These are phyloP conservation scores for Amazona vittata DNA, from an alignment of 2,113 vertebrate genomes.

Conservation along the genomic window DNA sequence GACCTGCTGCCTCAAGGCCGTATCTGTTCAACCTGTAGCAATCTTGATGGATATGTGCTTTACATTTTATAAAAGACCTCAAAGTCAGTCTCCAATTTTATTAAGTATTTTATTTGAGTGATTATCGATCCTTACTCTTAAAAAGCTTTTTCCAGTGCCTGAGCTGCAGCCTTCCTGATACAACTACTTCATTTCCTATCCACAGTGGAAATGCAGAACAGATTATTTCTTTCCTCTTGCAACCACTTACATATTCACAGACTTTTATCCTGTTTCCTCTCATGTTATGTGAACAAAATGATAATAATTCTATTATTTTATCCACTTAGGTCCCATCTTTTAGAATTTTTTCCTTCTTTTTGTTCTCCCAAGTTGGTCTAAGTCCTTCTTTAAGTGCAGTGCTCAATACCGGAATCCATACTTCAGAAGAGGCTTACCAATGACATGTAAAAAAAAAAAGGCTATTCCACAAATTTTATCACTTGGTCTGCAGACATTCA, in stretches of 20 bases:
- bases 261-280: not conserved
- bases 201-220: not conserved
- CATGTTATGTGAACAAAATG: not conserved
- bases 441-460: not conserved
- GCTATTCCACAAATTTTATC: not conserved
- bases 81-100: not conserved
- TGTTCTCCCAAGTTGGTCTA: not conserved
- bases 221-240: not conserved
- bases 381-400: not conserved
- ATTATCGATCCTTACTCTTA: not conserved
- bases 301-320: not conserved
- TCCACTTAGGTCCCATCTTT: not conserved
- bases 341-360: not conserved
- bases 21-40: not conserved
- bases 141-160: not conserved
- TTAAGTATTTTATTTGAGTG: not conserved
- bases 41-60: not conserved
- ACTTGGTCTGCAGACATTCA: not conserved
- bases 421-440: not conserved
- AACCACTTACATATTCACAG: not conserved
- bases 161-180: not conserved
- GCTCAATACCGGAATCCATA: not conserved
- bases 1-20: not conserved
- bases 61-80: not conserved
- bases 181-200: not conserved